Evolutionary conservation across 2,113 vertebrate species (phyloP), one percentile per base, ranked within the genome.

Genomic region (Diadophis punctatus): DNA sequence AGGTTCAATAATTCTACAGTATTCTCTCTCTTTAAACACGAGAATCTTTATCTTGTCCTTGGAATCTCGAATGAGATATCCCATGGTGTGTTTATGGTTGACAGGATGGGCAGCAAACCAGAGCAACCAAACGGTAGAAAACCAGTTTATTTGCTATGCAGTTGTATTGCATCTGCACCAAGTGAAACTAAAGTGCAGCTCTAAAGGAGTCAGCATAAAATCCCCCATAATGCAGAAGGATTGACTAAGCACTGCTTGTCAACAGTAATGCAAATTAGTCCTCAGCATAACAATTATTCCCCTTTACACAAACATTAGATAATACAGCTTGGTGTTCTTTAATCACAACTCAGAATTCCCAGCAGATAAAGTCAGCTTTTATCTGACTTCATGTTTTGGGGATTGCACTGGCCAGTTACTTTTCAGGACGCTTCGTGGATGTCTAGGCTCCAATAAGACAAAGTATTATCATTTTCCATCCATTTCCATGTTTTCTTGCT

Each of bases 111-210:
- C 8, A 86, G 43, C 94, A 96, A n/a, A 94, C 93, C 87, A 49
- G 89, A 94, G 92, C 96, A 93, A n/a, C n/a, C n/a, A 92, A 95
- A 91, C 96, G 49, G 90, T 93, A 60, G 8, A 11, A 91, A 90
- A 46, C 8, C 52, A 56, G 23, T 20, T 39, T 14, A 18, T 55
- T 34, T 88, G 27, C 7, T 88, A 30, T n/a, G 30, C 16, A n/a
- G 27, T 51, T 87, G 27, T n/a, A 8, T 55, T 88, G 20, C 43
- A 16, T 10, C 34, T 58, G 48, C 27, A 30, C 46, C 25, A 86
- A 49, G 18, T 85, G 95, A 97, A 97, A 91, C 93, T 92, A 87
- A 94, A 92, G 68, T 96, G 8, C 94, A 94, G 94, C 96, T 97
- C 93, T 94, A 93, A 92, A 95, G 91, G 96, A 96, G 95, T 74